A percentile compares a stretch with the other conserved stretches of the same genome.
Evolutionary conservation across 1,140 invertebrate genomes (phyloP).

Genomic region (Andrena cerasifolii): DNA sequence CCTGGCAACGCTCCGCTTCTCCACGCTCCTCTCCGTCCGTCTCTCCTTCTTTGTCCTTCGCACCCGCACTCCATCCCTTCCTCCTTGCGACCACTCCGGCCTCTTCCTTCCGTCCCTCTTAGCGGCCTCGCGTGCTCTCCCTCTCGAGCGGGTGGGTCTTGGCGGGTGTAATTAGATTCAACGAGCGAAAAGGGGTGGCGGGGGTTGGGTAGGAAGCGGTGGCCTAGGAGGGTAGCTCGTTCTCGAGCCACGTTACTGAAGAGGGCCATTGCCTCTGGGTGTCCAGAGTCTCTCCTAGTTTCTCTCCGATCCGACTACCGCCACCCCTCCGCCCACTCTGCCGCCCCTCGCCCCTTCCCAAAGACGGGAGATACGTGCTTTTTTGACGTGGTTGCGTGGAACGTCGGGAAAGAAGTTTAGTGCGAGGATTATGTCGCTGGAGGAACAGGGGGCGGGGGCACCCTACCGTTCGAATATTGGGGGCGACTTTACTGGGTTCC

Average conservation of each 20-base stretch:
- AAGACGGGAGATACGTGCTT: slow-evolving; percentile 1
- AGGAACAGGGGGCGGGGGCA: not conserved
- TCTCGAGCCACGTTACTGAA: slow-evolving; percentile 53
- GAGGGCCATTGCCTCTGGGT: slow-evolving; percentile 63
- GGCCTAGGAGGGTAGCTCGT: slow-evolving; percentile 56
- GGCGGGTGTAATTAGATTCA: slow-evolving; percentile 75
- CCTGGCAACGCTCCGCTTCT: slow-evolving; percentile 77
- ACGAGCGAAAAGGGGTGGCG: slow-evolving; percentile 71
- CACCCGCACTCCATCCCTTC: slow-evolving; percentile 1
- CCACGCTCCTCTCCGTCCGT: slow-evolving; percentile 46
- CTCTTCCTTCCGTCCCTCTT: slow-evolving; percentile 36
- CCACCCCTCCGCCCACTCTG: not conserved
- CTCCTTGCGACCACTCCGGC: not conserved
- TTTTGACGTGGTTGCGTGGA: slow-evolving; percentile 28
- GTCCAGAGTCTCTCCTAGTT: slow-evolving; percentile 50
- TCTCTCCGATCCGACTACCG: slow-evolving; percentile 8
- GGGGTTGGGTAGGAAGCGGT: slow-evolving; percentile 47
- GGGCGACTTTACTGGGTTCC: slow-evolving; percentile 3
- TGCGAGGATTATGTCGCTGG: slow-evolving; percentile 30
- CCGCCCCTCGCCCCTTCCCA: not conserved
- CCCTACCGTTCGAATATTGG: slow-evolving; percentile 12
- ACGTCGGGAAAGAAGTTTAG: slow-evolving; percentile 32
- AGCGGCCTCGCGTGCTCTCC: slow-evolving; percentile 37
- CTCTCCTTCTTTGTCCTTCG: slow-evolving; percentile 37
- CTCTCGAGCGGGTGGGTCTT: slow-evolving; percentile 62